Base-by-base conservation (phyloP, 2,888 invertebrate genomes). In the Dryobota labecula region DNA sequence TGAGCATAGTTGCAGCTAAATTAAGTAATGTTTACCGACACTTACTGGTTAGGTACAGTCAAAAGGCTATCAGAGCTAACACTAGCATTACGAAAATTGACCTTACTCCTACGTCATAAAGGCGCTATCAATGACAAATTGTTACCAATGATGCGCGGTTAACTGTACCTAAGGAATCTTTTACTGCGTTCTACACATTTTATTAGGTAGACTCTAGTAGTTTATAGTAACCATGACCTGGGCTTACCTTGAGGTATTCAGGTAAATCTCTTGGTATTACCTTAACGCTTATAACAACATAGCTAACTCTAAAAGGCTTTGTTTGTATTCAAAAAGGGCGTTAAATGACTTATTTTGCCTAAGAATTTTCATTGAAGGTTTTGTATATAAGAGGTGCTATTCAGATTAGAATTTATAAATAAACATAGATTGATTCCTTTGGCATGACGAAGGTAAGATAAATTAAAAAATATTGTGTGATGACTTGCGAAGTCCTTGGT, bases 351-450 rank as follows among this genome's bases (percentile, higher is more conserved):
- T 74, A 68, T 74, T 76, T 69, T 78, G 76, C 43, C 20, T 66
- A 72, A 69, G 77, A 71, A 79, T 77, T 75, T 65, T 51, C 64
- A 76, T 80, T 75, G 66, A 73, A 66, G 62, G 78, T 70, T 74
- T 80, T 71, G 64, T 68, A 61, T 73, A 54, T 65, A 62, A 51
- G 24, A 56, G 13, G 4, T 45, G 67, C 38, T 84, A 84, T 84
- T 78, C 33, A 80, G 73, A 85, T 70, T 73, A 78, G 38, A 68
- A 80, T 80, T 64, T 57, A 80, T 85, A 70, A 78, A 83, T 85
- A 73, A 73, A 75, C 60, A 75, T 74, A 15, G 30, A 64, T 68
- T 18, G 58, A 51, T 83, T 66, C 47, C 36, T 71, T 58, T 73
- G 24, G 64, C 15, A 11, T 7, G 11, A 20, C 45, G 47, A 75